These are phyloP conservation scores for Alaudala cheleensis DNA, from an alignment of 2,113 vertebrate species.

Conservation along the genomic window DNA sequence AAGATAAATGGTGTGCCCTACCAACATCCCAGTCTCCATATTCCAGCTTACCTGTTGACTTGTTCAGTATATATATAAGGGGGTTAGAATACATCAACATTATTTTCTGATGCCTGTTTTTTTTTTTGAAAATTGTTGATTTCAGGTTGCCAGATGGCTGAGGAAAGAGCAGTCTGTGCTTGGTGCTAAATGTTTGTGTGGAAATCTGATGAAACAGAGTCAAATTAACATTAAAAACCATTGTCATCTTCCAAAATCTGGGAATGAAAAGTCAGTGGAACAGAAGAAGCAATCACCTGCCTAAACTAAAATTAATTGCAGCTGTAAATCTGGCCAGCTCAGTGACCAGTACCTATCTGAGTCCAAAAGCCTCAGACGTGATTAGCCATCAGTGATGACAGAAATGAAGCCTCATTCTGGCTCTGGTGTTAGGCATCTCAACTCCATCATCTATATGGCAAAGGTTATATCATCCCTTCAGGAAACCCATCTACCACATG, in stretches of 20 bases:
- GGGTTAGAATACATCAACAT: slow-evolving; percentile 46
- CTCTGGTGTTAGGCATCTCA: neutral
- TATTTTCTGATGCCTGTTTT: slow-evolving; percentile 15
- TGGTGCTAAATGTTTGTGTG: slow-evolving; percentile 65
- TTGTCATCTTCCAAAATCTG: slow-evolving; percentile 28
- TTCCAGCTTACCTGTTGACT: neutral
- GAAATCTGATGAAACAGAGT: slow-evolving; percentile 61
- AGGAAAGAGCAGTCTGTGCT: slow-evolving; percentile 70
- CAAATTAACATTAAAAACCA: slow-evolving; percentile 68
- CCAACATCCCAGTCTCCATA: neutral
- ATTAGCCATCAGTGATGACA: neutral
- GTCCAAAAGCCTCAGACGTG: neutral
- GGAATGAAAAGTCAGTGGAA: neutral
- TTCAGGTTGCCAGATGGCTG: slow-evolving; percentile 76
- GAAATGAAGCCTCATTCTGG: neutral
- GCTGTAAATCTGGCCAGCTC: neutral
- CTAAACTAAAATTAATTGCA: neutral
- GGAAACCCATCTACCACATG: neutral
- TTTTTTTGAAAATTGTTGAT: slow-evolving; percentile 65
- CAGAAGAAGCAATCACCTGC: slow-evolving; percentile 5
- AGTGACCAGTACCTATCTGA: neutral
- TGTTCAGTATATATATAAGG: neutral
- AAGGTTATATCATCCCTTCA: neutral
- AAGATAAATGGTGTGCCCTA: neutral
- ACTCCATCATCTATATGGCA: neutral